Percentiles rank a stretch among this genome's conserved stretches.
phyloP scores from a whole-genome alignment of 2,113 vertebrate genomes.

The Oreochromis aureus region DNA sequence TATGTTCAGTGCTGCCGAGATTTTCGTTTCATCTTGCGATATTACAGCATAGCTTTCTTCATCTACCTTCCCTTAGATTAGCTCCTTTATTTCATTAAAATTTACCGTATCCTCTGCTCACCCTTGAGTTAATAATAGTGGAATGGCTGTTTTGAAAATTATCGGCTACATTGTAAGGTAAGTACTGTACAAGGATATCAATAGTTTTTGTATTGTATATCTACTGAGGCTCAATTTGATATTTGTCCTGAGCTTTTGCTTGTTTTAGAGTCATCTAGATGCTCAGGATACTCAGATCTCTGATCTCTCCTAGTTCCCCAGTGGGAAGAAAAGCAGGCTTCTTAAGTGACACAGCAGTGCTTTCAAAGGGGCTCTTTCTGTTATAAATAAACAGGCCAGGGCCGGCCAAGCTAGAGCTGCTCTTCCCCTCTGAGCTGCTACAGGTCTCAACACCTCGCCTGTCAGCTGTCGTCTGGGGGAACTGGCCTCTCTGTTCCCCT shows the following conservation, averaged over 20 bases:
- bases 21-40: background rate
- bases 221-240: background rate
- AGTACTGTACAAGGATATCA: background rate
- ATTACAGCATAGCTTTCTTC: background rate
- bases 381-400: slow-evolving; percentile 67
- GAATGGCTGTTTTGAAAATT: background rate
- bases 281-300: background rate
- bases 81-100: background rate
- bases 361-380: slow-evolving; percentile 38
- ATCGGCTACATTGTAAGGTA: background rate
- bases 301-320: background rate
- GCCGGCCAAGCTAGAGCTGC: slow-evolving; percentile 3
- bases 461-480: slow-evolving; percentile 76
- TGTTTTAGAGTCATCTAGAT: background rate
- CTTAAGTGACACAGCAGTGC: slow-evolving; percentile 45
- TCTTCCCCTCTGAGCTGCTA: slow-evolving; percentile 32
- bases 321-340: slow-evolving; percentile 33
- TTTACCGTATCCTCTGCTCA: accelerated
- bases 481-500: slow-evolving; percentile 13
- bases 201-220: background rate
- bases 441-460: slow-evolving; percentile 37
- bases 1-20: background rate
- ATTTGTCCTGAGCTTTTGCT: background rate
- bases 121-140: background rate
- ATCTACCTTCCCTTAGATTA: background rate